Evolutionary conservation across 2,888 invertebrate species (phyloP).

Genomic region (Dermolepida albohirtum): DNA sequence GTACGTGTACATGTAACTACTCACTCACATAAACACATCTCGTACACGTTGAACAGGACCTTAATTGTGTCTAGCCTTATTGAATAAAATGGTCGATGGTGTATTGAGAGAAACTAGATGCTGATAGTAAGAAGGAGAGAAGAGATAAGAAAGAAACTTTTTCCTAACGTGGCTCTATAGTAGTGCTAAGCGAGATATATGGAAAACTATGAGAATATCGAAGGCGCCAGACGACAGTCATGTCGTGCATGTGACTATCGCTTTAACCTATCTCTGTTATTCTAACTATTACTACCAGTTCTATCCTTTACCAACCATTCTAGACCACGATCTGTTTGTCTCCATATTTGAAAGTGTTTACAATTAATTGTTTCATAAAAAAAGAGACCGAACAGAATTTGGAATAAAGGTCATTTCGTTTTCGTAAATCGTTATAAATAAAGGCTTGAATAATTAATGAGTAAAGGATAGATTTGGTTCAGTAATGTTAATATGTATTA

Average conservation of each 20-base stretch:
- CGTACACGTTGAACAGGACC: neutral
- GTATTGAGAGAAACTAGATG: neutral
- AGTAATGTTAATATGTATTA: too few relatives aligned
- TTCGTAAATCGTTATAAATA: too few relatives aligned
- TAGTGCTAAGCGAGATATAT: too few relatives aligned
- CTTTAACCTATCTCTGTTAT: neutral
- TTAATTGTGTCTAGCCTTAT: conserved; percentile 13
- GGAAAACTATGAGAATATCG: neutral
- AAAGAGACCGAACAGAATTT: too few relatives aligned
- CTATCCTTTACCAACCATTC: neutral
- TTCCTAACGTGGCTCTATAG: too few relatives aligned
- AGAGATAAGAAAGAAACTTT: too few relatives aligned
- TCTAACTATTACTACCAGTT: neutral
- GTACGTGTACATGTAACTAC: neutral
- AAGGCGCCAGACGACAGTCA: conserved; percentile 8
- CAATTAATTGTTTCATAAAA: too few relatives aligned
- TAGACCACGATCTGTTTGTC: conserved; percentile 4
- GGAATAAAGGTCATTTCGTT: too few relatives aligned
- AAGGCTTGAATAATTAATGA: too few relatives aligned
- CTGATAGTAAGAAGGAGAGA: neutral
- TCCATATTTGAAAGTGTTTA: conserved; percentile 3
- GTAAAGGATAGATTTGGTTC: too few relatives aligned
- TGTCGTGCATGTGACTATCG: neutral
- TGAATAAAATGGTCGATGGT: conserved; percentile 7
- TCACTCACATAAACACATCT: neutral